Conservation (phyloP, 2,113 vertebrate species). For the Calyptomena viridis region DNA sequence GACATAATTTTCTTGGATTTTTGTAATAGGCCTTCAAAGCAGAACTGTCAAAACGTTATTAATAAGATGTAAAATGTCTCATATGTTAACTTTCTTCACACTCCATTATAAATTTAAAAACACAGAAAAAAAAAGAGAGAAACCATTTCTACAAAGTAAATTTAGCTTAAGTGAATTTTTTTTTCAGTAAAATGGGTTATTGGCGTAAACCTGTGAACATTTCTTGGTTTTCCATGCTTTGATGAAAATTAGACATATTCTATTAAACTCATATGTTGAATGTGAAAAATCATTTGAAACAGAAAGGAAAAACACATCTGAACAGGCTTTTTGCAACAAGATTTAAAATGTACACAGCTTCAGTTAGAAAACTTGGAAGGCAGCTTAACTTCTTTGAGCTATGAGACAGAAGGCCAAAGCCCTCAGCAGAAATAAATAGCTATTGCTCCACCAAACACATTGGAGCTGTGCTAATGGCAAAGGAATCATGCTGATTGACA, state of each 20-base stretch:
- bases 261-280: neutral
- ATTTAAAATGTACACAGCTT: neutral
- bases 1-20: neutral
- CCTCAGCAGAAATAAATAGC: neutral
- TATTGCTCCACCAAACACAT: conserved; percentile 29
- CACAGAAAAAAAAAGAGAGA: neutral
- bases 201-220: neutral
- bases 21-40: neutral
- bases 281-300: conserved; percentile 26
- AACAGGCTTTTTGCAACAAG: neutral
- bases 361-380: conserved; percentile 13
- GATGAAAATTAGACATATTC: conserved; percentile 26
- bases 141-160: neutral
- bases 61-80: neutral
- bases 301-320: conserved; percentile 3
- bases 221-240: neutral
- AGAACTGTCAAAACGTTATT: neutral
- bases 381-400: conserved; percentile 23
- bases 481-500: conserved; percentile 42
- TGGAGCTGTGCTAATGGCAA: conserved; percentile 28
- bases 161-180: neutral
- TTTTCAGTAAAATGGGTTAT: neutral
- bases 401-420: conserved; percentile 15
- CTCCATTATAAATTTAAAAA: neutral
- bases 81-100: neutral